Evolutionary conservation across 2,113 vertebrate species (phyloP), one percentile per base, ranked within the genome.

Genomic region (Urocynchramus pylzowi): DNA sequence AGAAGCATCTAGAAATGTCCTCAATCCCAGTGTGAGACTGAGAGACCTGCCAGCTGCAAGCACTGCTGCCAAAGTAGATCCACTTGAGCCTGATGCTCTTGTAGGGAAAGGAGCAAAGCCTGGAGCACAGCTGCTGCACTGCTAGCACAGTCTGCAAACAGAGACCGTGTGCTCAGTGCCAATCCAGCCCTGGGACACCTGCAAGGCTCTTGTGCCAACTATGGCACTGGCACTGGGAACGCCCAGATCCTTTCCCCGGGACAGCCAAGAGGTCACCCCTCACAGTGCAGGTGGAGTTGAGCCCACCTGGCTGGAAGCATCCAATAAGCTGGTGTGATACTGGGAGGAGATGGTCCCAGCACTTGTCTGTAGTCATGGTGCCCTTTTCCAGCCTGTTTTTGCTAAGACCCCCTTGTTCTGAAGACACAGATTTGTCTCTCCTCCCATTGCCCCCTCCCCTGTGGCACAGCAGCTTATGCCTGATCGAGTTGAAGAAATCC

Each of bases 31-130:
- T 3, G 35, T 45, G 60, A 81, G 65, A 50, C 67, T 0, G 4
- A 93, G 91, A 84, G 65, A 50, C 69, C 56, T 95, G 82, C 82
- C 87, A 94, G 92, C 82, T 90, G 82, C 90, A 61, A 84, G 85
- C 67, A 39, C 45, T 85, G 79, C 83, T 94, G 90, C 85, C 88
- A 93, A 68, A 86, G 93, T 21, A 89, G 92, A 70, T 82, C 90
- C 89, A 78, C 89, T 91, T 77, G 90, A 87, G 63, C 71, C 78
- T 87, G 74, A n/a, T 79, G 88, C 87, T 93, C 81, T 91, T 47
- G 47, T 19, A 78, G 87, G 78, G 53, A 91, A 87, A 67, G 78
- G 27, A 93, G 57, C 57, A 93, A 61, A 95, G 84, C 81, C 67
- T 88, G 88, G 76, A 93, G 78, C 88, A 75, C 92, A 95, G 90